Base-by-base conservation (phyloP, 2,113 vertebrate genomes). In the Aleadryas rufinucha region DNA sequence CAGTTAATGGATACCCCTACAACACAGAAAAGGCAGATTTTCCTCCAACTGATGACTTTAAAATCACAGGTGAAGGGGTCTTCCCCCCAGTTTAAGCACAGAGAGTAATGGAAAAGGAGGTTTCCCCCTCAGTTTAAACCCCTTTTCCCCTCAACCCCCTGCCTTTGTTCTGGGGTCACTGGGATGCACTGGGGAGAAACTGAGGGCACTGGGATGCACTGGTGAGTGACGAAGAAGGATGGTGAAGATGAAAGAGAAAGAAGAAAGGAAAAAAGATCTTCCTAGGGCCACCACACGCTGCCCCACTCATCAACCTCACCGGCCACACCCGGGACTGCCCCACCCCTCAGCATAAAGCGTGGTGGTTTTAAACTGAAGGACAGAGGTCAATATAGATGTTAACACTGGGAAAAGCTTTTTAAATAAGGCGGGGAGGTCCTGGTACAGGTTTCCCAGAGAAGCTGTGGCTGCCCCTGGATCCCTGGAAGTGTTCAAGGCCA, bases 341-440 rank as follows among this genome's bases (percentile, higher is more conserved):
- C 24, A 41, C 3, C 44, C 19, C 37, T 83, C 37, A 42, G 31
- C 54, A 60, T 54, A 52, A 70, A 2, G 16, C 9, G 83, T 2
- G 52, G 9, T 68, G 44, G 13, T 30, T 59, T 85, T 37, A 50
- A 86, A 42, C 31, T 18, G 13, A 86, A 50, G 13, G 21, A 42
- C 8, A 21, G 44, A 66, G 7, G 8, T 41, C 13, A 5, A 7
- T 49, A 47, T 8, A 22, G 7, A 23, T 20, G n/a, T 16, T 56
- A 56, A 75, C 10, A 33, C 5, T 8, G 15, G 15, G 24, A 9
- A 65, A 65, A 30, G 5, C 3, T 24, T 24, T 35, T 26, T 66
- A 35, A 17, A 1, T 59, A 31, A 24, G 5, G 10, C 4, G 20
- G 16, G 1, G 4, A 85, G 5, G 13, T 4, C 16, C 42, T 57